Conservation (phyloP, 2,797 vertebrate species). For the Lutra lutra region DNA sequence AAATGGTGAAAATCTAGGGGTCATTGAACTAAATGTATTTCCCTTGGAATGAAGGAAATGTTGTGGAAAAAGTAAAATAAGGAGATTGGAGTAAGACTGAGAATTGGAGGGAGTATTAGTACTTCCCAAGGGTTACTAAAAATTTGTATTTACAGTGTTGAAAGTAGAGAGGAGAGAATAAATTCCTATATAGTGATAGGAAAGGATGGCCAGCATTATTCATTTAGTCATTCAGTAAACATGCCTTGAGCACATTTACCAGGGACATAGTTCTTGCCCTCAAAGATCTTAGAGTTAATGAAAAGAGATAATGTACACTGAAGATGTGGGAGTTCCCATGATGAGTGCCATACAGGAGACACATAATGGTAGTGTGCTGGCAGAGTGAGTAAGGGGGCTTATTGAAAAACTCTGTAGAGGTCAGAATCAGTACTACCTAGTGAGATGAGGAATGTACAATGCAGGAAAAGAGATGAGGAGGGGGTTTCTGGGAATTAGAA, state of each 20-base stretch:
- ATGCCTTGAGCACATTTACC: not conserved
- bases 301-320: not conserved
- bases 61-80: not conserved
- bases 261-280: not conserved
- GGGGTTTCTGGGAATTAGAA: not conserved
- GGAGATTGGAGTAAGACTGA: not conserved
- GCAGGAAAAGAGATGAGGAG: not conserved
- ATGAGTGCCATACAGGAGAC: not conserved
- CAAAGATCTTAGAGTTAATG: not conserved
- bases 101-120: not conserved
- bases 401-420: not conserved
- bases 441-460: not conserved
- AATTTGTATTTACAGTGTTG: not conserved
- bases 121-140: not conserved
- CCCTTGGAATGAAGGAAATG: conserved; percentile 24
- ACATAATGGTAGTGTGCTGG: too few species aligned
- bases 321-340: not conserved
- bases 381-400: not conserved
- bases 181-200: not conserved
- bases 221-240: not conserved
- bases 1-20: not conserved
- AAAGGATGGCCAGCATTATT: not conserved
- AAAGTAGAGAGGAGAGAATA: not conserved
- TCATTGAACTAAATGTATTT: not conserved
- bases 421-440: not conserved